phyloP scores from a whole-genome alignment of 1,140 invertebrate genomes.

The Lepidurus apus region DNA sequence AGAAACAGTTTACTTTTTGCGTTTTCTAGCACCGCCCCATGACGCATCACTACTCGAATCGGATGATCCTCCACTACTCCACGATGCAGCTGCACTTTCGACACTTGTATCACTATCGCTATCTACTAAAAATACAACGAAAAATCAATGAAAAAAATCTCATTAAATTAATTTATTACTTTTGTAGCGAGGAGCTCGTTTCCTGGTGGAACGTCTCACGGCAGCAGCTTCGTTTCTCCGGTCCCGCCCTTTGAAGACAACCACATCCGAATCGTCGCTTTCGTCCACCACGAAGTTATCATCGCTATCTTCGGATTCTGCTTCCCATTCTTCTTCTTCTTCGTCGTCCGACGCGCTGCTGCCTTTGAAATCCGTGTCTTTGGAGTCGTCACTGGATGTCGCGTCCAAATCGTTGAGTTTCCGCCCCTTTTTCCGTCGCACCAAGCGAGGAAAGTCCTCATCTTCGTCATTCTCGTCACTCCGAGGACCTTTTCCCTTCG shows the following conservation, averaged over 20 bases:
- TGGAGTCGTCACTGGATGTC: slow-evolving; percentile 67
- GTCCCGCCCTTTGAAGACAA: slow-evolving; percentile 26
- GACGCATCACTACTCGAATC: slow-evolving; percentile 33
- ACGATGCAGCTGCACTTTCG: slow-evolving; percentile 24
- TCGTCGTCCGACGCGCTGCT: slow-evolving; percentile 45
- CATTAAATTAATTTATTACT: background rate
- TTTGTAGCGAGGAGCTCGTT: slow-evolving; percentile 24
- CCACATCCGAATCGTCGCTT: slow-evolving; percentile 54
- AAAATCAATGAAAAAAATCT: too few relatives aligned
- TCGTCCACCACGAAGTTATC: slow-evolving; percentile 42
- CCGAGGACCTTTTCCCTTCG: slow-evolving; percentile 37
- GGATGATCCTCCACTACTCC: slow-evolving; percentile 26
- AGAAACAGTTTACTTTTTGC: slow-evolving; percentile 3
- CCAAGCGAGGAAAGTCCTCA: slow-evolving; percentile 34
- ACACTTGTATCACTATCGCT: slow-evolving; percentile 31
- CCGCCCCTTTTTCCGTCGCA: slow-evolving; percentile 42
- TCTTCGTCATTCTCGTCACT: slow-evolving; percentile 41
- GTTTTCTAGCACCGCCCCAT: slow-evolving; percentile 30
- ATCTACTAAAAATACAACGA: slow-evolving; percentile 15
- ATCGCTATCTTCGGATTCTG: slow-evolving; percentile 45
- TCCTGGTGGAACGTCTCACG: slow-evolving; percentile 28
- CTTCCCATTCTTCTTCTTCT: slow-evolving; percentile 55
- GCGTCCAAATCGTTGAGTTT: slow-evolving; percentile 75
- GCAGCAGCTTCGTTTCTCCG: background rate
- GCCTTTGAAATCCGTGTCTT: slow-evolving; percentile 82